Evolutionary conservation across 2,113 vertebrate genomes (phyloP).

Genomic region (Eptatretus burgeri): DNA sequence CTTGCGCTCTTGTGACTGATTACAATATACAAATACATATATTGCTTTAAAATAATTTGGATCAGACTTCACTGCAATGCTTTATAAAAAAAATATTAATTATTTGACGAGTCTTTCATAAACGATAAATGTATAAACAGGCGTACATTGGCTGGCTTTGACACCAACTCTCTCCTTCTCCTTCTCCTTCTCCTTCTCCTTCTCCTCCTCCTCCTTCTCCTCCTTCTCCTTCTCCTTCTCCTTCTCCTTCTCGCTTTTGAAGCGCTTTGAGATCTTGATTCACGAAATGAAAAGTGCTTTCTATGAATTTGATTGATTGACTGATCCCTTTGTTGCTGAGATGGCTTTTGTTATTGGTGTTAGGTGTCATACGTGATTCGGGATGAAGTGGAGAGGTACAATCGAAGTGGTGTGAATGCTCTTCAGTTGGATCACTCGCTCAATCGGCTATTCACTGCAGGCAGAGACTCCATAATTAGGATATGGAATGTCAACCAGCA

Average conservation of each 20-base stretch:
- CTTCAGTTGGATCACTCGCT: conserved; percentile 70
- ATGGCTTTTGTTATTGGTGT: conserved; percentile 3
- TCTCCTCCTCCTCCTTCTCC: no score
- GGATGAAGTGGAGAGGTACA: conserved; percentile 92
- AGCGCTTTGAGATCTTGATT: background rate
- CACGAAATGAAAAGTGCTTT: no score
- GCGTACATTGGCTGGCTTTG: no score
- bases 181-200: no score
- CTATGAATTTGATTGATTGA: background rate
- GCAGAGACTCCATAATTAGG: conserved; percentile 78
- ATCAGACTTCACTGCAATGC: no score
- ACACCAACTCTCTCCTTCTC: no score
- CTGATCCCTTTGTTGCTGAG: background rate
- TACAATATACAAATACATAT: no score
- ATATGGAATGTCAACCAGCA: conserved; percentile 98
- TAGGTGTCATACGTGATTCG: conserved; percentile 95
- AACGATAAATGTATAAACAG: no score
- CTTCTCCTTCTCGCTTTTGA: background rate
- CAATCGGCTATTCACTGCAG: conserved; percentile 81
- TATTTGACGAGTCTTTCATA: no score
- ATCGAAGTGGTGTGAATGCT: conserved; percentile 80
- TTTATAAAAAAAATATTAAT: no score
- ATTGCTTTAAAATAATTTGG: no score
- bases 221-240: background rate
- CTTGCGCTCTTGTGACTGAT: no score